Evolutionary conservation across 2,113 vertebrate species (phyloP).

Genomic region (Boulengeromyrus knoepffleri): DNA sequence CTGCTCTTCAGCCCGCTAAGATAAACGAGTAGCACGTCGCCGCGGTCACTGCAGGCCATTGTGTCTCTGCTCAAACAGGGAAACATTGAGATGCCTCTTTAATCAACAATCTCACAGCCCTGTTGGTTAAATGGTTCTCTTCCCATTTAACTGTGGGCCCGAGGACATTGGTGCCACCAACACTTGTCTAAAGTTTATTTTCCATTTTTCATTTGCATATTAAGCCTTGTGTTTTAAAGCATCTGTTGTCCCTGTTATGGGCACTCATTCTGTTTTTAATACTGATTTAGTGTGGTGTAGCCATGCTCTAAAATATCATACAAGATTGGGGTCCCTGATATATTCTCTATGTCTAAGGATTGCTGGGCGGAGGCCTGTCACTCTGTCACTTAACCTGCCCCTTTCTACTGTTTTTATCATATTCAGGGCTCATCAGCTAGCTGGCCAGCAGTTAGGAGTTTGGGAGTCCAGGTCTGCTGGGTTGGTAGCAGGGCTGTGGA

Average conservation of each 20-base stretch:
- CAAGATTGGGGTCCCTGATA: neutral
- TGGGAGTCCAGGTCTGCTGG: neutral
- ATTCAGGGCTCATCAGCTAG: neutral
- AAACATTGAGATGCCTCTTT: neutral
- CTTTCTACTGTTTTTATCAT: neutral
- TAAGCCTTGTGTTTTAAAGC: neutral
- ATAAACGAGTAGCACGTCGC: neutral
- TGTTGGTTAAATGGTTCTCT: neutral
- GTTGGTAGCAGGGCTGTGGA: too few species aligned
- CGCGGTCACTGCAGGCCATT: neutral
- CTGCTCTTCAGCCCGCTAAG: neutral
- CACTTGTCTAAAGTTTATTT: neutral
- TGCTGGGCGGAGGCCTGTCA: neutral
- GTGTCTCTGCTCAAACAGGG: neutral
- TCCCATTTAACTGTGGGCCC: neutral
- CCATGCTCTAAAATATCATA: neutral
- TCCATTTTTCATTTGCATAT: neutral
- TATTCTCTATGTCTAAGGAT: neutral
- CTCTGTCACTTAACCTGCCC: neutral
- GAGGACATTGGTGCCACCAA: neutral
- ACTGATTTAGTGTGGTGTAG: neutral
- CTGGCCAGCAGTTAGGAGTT: neutral
- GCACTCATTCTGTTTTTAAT: neutral
- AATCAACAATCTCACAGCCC: constrained; percentile 7
- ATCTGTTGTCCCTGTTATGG: neutral